phyloP scores from a whole-genome alignment of 2,888 invertebrate species.

The Deroplatys truncata region DNA sequence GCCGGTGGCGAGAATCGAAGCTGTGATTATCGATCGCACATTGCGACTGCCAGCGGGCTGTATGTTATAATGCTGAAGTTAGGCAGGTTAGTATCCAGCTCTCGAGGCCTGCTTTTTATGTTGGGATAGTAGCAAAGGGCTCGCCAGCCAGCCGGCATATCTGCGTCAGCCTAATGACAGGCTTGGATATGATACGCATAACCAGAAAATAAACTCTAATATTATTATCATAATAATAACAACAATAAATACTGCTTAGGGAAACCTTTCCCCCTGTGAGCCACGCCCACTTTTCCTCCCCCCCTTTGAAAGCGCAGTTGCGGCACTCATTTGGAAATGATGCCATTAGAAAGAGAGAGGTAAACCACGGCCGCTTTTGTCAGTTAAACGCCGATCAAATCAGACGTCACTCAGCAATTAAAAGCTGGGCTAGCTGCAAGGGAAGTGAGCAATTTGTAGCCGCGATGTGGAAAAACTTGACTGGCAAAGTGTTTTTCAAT shows the following conservation, averaged over 20 bases:
- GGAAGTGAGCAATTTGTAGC: neutral
- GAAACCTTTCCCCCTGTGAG: neutral
- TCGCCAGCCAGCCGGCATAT: neutral
- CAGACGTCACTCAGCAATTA: neutral
- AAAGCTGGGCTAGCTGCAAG: neutral
- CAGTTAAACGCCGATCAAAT: neutral
- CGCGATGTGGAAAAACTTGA: neutral
- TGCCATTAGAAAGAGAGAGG: neutral
- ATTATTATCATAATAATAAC: neutral
- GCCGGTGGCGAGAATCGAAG: too few relatives aligned
- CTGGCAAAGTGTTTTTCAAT: neutral
- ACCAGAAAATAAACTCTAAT: constrained; percentile 15
- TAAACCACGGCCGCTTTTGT: neutral
- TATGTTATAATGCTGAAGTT: too few relatives aligned
- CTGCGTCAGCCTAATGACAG: constrained; percentile 21
- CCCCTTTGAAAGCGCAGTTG: neutral
- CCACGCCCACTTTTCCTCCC: neutral
- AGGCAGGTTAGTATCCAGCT: too few relatives aligned
- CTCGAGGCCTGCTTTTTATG: neutral
- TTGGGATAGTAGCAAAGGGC: neutral
- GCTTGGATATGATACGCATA: constrained; percentile 3
- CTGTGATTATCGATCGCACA: too few relatives aligned
- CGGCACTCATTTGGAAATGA: constrained; percentile 3
- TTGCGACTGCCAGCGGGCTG: too few relatives aligned
- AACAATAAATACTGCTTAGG: constrained; percentile 4